Conservation (phyloP, 2,113 vertebrate genomes). For the Coptodon bakossiorum region DNA sequence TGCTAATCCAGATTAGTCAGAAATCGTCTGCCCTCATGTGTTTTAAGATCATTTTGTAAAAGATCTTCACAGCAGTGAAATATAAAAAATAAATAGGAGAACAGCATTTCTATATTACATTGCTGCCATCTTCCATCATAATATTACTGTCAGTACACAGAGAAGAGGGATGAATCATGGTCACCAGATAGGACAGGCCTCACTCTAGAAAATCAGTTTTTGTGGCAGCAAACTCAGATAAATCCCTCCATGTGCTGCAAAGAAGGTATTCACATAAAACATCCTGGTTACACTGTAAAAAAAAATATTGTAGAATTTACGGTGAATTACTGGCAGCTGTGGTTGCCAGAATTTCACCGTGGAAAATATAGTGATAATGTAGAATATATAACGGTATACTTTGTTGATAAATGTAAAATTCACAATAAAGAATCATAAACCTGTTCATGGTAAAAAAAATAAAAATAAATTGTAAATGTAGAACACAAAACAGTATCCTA, state of each 20-base stretch:
- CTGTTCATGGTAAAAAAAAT: too few relatives aligned
- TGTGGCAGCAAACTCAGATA: not conserved
- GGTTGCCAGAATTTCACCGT: accelerated
- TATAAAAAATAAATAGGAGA: not conserved
- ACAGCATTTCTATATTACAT: not conserved
- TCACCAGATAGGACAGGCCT: not conserved
- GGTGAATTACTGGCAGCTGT: not conserved
- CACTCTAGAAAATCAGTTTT: not conserved
- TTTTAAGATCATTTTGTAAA: not conserved
- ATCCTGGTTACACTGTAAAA: not conserved
- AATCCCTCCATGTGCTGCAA: not conserved
- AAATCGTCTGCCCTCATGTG: not conserved
- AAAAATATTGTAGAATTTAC: not conserved
- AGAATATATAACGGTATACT: too few relatives aligned
- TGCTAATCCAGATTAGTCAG: not conserved
- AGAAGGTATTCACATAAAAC: not conserved
- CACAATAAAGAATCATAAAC: too few relatives aligned
- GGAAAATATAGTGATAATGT: too few relatives aligned
- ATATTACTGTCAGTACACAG: not conserved
- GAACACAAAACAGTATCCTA: too few relatives aligned
- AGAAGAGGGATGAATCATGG: not conserved
- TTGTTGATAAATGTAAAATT: too few relatives aligned
- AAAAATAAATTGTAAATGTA: too few relatives aligned
- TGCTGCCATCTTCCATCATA: not conserved
- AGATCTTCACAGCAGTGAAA: not conserved